phyloP scores from a whole-genome alignment of 2,113 vertebrate genomes.

The Zosterops hypoxanthus region DNA sequence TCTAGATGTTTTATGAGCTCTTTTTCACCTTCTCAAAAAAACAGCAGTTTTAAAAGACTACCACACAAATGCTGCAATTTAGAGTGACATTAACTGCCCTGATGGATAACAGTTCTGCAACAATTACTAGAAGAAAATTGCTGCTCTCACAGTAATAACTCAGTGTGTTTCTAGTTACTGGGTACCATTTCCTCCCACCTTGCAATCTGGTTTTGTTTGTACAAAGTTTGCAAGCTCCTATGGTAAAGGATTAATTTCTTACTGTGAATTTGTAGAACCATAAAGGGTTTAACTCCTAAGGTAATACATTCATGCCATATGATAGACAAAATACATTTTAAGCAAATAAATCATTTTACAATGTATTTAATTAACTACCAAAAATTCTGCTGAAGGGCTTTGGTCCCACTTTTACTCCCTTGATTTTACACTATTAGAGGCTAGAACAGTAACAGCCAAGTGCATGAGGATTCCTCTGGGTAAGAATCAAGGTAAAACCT shows the following conservation, averaged over 20 bases:
- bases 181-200: not conserved
- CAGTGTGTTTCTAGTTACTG: not conserved
- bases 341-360: not conserved
- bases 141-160: not conserved
- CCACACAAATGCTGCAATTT: not conserved
- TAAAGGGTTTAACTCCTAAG: not conserved
- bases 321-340: not conserved
- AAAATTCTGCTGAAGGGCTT: not conserved
- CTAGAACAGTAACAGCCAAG: not conserved
- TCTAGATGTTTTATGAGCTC: not conserved
- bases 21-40: not conserved
- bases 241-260: not conserved
- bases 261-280: not conserved
- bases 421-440: not conserved
- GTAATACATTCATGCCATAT: not conserved
- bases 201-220: not conserved
- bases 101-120: not conserved
- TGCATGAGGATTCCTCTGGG: not conserved
- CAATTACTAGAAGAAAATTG: slow-evolving; percentile 10
- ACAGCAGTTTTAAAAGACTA: not conserved
- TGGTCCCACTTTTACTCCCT: not conserved
- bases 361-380: not conserved
- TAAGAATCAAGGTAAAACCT: not conserved
- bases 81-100: not conserved
- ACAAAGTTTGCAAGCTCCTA: not conserved